These are phyloP conservation scores for Chlorodrepanis virens DNA, from an alignment of 2,113 vertebrate species.

Conservation along the genomic window DNA sequence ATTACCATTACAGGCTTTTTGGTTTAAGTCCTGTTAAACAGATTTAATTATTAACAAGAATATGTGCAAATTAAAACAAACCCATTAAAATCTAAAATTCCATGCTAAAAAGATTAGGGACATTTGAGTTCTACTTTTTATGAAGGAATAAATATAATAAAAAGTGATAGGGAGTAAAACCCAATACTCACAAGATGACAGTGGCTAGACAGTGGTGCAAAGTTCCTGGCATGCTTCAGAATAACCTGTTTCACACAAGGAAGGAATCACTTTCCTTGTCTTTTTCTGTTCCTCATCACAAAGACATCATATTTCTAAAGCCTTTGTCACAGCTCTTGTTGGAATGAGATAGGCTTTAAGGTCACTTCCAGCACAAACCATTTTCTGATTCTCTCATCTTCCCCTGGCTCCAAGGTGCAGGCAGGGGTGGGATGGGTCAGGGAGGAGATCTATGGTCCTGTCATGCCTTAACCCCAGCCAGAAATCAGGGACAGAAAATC, in stretches of 20 bases:
- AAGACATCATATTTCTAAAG: background rate
- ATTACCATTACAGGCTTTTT: constrained; percentile 75
- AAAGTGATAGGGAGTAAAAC: background rate
- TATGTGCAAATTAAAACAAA: constrained; percentile 73
- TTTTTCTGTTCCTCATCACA: background rate
- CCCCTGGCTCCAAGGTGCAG: background rate
- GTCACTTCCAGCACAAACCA: background rate
- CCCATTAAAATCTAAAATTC: constrained; percentile 66
- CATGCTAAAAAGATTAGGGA: constrained; percentile 48
- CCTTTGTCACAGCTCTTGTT: background rate
- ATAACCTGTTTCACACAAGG: background rate
- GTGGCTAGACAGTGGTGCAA: background rate
- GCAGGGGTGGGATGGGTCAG: background rate
- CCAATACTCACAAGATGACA: background rate
- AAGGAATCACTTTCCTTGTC: background rate
- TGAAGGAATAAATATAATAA: constrained; percentile 22
- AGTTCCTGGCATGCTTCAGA: background rate
- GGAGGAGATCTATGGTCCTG: background rate
- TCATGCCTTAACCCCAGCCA: background rate
- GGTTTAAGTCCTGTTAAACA: constrained; percentile 73
- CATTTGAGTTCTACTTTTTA: constrained; percentile 14
- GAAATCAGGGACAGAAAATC: background rate
- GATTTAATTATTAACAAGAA: constrained; percentile 76
- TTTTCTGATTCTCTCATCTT: background rate
- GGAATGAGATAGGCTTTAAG: background rate